Base-by-base conservation (phyloP, 2,113 vertebrate species). In the Tylochromis polylepis region DNA sequence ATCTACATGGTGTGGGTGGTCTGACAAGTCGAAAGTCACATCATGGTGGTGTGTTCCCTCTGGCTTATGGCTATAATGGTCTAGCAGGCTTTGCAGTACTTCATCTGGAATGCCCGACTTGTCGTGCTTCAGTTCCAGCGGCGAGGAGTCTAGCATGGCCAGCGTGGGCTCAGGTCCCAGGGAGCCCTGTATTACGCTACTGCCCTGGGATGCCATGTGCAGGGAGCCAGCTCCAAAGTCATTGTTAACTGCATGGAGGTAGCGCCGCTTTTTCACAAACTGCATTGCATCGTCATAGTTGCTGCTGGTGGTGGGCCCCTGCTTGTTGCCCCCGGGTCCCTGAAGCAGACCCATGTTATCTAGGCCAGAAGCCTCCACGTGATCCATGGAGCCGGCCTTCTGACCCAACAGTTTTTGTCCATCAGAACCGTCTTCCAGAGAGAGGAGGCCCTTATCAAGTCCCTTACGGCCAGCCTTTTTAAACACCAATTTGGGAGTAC, bases 261-360 rank as follows among this genome's bases (percentile, higher is more conserved):
- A 99, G 91, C 99, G 97, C 93, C 98, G 97, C 94, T 99, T 99
- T 97, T 99, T 99, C 90, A 99, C 97, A 95, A 99, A 99, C 96
- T 99, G 99, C 98, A 99, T 99, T 96, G 99, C 99, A 91, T 99
- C 99, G 12, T 99, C 98, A 1, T 99, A 99, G 96, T 97, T 99
- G 96, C 97, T 99, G 97, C 96, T 97, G 93, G 97, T 97, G 89
- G 97, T 95, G 3, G 97, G 96, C 85, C 97, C 97, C 85, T 97
- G 97, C 90, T 99, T 99, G 91, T 96, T 96, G 81, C 95, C 94
- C 75, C 95, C 95, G 18, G 97, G 89, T 89, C 95, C 96, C 86
- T 98, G 99, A 87, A 99, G 97, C 56, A 99, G 97, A 86, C 96
- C 95, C 91, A 99, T 96, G 89, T 95, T 91, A 89, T 99, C 98